Conservation (phyloP, 1,140 invertebrate genomes). For the Leptinotarsa texana region DNA sequence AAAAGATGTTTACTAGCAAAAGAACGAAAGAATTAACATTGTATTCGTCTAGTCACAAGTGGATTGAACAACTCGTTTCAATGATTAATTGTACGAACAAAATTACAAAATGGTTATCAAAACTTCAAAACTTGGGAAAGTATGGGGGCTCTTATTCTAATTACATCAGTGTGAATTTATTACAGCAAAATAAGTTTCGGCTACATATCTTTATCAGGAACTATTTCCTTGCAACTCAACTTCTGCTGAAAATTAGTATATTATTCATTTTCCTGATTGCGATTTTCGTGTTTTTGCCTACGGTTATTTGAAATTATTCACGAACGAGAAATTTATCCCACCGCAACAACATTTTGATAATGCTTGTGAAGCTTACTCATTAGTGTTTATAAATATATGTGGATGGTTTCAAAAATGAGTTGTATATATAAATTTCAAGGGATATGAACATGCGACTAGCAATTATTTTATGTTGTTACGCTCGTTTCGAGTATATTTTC, state of each 20-base stretch:
- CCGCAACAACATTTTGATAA: too few relatives aligned
- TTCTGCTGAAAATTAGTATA: not conserved
- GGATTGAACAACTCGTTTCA: conserved; percentile 22
- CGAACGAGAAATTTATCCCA: too few relatives aligned
- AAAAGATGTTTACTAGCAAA: too few relatives aligned
- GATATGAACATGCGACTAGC: too few relatives aligned
- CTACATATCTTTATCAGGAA: conserved; percentile 23
- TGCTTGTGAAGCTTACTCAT: too few relatives aligned
- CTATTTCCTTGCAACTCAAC: conserved; percentile 2
- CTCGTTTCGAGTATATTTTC: too few relatives aligned
- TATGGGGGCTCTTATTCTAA: conserved; percentile 15
- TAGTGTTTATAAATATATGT: too few relatives aligned
- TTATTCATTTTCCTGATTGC: not conserved
- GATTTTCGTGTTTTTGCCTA: not conserved
- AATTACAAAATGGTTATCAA: conserved; percentile 29
- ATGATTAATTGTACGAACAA: conserved; percentile 6
- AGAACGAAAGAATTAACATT: too few relatives aligned
- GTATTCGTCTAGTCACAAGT: conserved; percentile 10
- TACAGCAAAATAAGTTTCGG: conserved; percentile 18
- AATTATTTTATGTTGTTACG: too few relatives aligned
- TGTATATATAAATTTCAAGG: too few relatives aligned
- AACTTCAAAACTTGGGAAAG: conserved; percentile 18
- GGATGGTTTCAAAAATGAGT: too few relatives aligned
- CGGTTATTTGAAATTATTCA: too few relatives aligned
- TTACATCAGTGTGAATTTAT: conserved; percentile 20